Conservation (phyloP, 2,113 vertebrate species). For the Phylloscopus trochilus region DNA sequence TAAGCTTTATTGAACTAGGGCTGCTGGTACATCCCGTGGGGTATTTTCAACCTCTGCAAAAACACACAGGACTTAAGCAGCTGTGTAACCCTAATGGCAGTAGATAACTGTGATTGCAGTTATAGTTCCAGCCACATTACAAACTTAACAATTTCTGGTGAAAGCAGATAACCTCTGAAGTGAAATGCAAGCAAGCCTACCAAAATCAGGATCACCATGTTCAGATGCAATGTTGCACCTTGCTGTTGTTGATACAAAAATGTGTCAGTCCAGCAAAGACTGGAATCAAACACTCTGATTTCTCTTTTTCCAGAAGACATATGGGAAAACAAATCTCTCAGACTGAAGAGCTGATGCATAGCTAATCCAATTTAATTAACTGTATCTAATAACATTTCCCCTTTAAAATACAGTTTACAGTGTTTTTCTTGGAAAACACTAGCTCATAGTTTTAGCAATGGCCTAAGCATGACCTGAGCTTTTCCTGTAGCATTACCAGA, state of each 20-base stretch:
- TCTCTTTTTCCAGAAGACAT: background rate
- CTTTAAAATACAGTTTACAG: background rate
- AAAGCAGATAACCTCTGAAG: background rate
- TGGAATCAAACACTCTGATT: background rate
- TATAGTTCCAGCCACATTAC: background rate
- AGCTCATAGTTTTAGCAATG: background rate
- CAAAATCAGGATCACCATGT: background rate
- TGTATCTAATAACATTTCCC: background rate
- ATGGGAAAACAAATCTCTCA: background rate
- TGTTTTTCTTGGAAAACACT: slow-evolving; percentile 11
- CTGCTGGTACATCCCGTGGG: background rate
- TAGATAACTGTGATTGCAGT: background rate
- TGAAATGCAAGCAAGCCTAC: background rate
- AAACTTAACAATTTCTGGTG: background rate
- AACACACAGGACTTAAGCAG: fast-evolving
- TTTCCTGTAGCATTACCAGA: background rate
- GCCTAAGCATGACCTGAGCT: background rate
- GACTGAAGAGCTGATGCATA: background rate
- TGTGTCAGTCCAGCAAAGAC: background rate
- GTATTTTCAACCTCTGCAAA: background rate
- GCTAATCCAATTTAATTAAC: slow-evolving; percentile 27
- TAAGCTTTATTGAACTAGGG: background rate
- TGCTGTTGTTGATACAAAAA: background rate
- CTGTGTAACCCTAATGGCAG: background rate
- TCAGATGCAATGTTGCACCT: background rate